A percentile compares a stretch with the other conserved stretches of the same genome.
Evolutionary conservation across 2,888 invertebrate genomes (phyloP).

Genomic region (Aphelenchoides bicaudatus): DNA sequence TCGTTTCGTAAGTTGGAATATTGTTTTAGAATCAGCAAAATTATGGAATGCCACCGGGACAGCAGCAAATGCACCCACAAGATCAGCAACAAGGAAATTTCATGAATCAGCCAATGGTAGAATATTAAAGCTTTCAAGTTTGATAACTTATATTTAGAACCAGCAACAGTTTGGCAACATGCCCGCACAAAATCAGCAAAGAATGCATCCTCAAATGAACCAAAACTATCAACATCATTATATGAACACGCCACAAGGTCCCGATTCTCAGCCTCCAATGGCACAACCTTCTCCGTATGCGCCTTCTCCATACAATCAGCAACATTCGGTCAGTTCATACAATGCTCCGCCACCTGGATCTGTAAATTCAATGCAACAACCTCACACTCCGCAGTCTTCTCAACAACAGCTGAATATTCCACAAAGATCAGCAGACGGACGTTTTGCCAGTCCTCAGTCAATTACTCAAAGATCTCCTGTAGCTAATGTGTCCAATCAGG

Average conservation of each 20-base stretch:
- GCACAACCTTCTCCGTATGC: slow-evolving; percentile 1
- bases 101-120: slow-evolving; percentile 13
- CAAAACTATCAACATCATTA: neutral
- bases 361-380: neutral
- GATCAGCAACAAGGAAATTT: slow-evolving; percentile 6
- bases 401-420: slow-evolving; percentile 1
- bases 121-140: neutral
- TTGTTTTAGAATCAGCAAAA: neutral
- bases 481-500: neutral
- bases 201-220: neutral
- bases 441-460: neutral
- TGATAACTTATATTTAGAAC: neutral
- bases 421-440: neutral
- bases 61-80: slow-evolving; percentile 4
- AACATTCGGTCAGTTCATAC: slow-evolving; percentile 1
- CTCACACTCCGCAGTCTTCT: neutral
- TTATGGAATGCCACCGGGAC: too few relatives aligned
- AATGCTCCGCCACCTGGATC: neutral
- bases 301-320: neutral
- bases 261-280: neutral
- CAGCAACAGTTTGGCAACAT: slow-evolving; percentile 2
- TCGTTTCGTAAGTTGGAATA: neutral
- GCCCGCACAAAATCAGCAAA: neutral
- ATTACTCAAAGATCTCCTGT: slow-evolving; percentile 1
- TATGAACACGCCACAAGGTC: slow-evolving; percentile 1